A percentile compares a stretch with the other conserved stretches of the same genome.
Conservation (phyloP, 2,113 vertebrate species). For the Nothoprocta pentlandii region DNA sequence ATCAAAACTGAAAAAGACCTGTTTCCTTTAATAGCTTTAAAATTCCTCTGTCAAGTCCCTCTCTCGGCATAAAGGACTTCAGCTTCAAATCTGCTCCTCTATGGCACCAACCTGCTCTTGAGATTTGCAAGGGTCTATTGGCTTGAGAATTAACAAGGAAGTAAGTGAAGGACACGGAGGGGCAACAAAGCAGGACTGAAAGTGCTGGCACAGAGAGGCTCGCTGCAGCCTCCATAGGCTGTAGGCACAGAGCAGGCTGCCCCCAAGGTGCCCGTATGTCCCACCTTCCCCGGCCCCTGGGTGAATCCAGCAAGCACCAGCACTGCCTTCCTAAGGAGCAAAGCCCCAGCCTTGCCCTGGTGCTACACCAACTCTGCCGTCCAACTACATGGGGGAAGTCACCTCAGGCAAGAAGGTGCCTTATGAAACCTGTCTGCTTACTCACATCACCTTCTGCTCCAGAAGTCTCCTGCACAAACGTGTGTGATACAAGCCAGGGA, state of each 20-base stretch:
- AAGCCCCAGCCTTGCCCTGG: not conserved
- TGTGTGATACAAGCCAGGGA: not conserved
- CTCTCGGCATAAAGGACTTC: not conserved
- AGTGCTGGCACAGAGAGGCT: rapidly evolving
- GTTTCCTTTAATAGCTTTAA: not conserved
- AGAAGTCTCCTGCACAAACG: not conserved
- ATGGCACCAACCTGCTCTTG: not conserved
- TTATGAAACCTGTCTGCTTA: not conserved
- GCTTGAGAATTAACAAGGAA: not conserved
- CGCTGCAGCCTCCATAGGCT: not conserved
- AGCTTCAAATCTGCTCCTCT: not conserved
- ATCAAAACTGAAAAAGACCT: not conserved
- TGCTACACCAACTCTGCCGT: not conserved
- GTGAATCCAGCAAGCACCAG: not conserved
- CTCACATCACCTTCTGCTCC: not conserved
- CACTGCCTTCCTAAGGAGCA: not conserved
- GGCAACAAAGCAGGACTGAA: not conserved
- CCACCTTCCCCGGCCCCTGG: not conserved
- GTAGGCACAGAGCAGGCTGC: not conserved
- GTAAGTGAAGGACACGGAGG: not conserved
- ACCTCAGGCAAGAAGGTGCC: not conserved
- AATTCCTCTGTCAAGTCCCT: not conserved
- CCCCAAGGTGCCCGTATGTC: not conserved
- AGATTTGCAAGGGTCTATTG: not conserved
- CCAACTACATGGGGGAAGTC: not conserved